Evolutionary conservation across 2,113 vertebrate species (phyloP).

Genomic region (Nothoprocta pentlandii): DNA sequence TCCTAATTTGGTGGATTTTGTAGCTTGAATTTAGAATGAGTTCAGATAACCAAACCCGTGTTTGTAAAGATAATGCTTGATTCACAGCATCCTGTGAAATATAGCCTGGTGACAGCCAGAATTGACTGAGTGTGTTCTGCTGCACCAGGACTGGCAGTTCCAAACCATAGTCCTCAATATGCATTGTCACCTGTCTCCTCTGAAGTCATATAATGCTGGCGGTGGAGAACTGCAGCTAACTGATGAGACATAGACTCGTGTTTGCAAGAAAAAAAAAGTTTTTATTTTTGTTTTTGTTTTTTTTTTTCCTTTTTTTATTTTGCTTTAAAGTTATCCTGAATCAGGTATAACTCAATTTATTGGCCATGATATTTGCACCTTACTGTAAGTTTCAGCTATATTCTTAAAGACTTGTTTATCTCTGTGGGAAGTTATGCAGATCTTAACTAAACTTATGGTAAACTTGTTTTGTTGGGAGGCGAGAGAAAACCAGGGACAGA

Average conservation of each 20-base stretch:
- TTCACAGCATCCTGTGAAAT: not conserved
- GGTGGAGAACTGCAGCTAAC: not conserved
- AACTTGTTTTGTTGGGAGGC: not conserved
- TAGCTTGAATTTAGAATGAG: not conserved
- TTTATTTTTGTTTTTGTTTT: too few relatives aligned
- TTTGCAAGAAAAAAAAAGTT: too few relatives aligned
- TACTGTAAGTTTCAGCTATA: not conserved
- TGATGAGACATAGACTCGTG: too few relatives aligned
- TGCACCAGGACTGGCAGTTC: not conserved
- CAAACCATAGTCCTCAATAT: not conserved
- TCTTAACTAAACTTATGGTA: not conserved
- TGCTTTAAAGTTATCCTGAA: not conserved
- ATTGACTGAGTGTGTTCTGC: not conserved
- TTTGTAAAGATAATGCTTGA: not conserved
- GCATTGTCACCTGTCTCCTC: fast-evolving
- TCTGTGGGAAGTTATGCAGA: not conserved
- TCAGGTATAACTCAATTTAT: fast-evolving
- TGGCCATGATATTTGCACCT: not conserved
- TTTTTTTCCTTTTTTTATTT: too few relatives aligned
- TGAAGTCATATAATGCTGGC: not conserved
- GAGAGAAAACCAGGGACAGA: not conserved
- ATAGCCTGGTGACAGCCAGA: not conserved
- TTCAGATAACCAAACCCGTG: not conserved
- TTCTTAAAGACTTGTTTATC: fast-evolving
- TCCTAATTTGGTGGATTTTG: not conserved